Percentiles rank a stretch among this genome's conserved stretches.
These are phyloP conservation scores for Bombylius discolor DNA, from an alignment of 2,888 invertebrate genomes.

Conservation along the genomic window DNA sequence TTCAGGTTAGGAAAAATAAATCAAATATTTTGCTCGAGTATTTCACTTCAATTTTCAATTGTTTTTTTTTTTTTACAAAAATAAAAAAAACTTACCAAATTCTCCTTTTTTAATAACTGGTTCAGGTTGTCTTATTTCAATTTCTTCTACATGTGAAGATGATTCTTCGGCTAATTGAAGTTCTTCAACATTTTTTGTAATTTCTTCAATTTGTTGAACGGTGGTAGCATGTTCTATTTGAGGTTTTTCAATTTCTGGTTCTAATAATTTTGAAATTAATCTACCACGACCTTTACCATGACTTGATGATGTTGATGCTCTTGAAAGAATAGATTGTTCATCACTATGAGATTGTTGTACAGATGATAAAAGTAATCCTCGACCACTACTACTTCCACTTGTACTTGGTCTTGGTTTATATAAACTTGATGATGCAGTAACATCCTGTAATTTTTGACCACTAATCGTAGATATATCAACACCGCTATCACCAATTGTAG, in stretches of 20 bases:
- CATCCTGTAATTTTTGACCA: too few species aligned
- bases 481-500: neutral
- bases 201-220: neutral
- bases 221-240: neutral
- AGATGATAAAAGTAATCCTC: neutral
- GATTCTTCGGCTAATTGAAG: neutral
- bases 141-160: neutral
- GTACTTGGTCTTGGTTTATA: neutral
- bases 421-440: too few species aligned
- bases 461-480: neutral
- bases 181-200: neutral
- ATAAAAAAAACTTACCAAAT: slow-evolving; percentile 2
- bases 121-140: neutral
- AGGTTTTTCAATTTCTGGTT: neutral
- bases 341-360: neutral
- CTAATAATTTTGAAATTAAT: neutral
- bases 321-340: neutral
- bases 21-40: too few species aligned
- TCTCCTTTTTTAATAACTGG: slow-evolving; percentile 1
- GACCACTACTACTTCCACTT: neutral
- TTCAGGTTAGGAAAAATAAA: too few species aligned
- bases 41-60: too few species aligned
- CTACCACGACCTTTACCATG: neutral
- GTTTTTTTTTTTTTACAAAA: too few species aligned
- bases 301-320: neutral